Base-by-base conservation (phyloP, 1,140 invertebrate species). In the Rhyacophila brunnea region DNA sequence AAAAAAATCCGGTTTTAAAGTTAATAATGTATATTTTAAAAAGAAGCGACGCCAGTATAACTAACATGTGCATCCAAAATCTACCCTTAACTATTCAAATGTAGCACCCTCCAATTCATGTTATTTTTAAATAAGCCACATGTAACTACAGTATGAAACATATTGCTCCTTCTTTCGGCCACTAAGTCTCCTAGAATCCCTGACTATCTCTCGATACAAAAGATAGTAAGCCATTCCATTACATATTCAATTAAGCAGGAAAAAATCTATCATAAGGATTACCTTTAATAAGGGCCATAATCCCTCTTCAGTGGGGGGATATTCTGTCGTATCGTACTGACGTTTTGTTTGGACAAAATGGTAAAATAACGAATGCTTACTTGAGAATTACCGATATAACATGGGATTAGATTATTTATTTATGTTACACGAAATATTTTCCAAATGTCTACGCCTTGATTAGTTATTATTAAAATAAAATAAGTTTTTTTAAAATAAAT, bases 171-270 rank as follows among this genome's bases (percentile, higher is more conserved):
- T 45, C 17, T 48, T 42, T 64, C 43, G 49, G 62, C 63, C 58
- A 65, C 58, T 65, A 65, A 65, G 63, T 64, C 62, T 66, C 63
- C 66, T 59, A 69, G 70, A 74, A 72, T 70, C 70, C 69, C 58
- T 58, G 61, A 64, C 60, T 64, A 64, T 64, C 58, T 64, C 62
- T 71, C 70, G 65, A 72, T 64, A 70, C 70, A 65, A 59, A 58
- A 40, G 62, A 64, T 61, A 67, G 66, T 70, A 71, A 70, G 67
- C 67, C 67, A 68, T 68, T 58, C 67, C 68, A 70, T 75, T 78
- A 75, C 73, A 77, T 79, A 79, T 79, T 79, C 77, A 78, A 79
- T 78, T 79, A 79, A 77, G 76, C 77, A 78, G 58, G 58, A 45
- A 65, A 78, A 77, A 78, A 78, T 79, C 77, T 77, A 79, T 79